phyloP scores from a whole-genome alignment of 2,888 invertebrate genomes.

The Sesia apiformis region DNA sequence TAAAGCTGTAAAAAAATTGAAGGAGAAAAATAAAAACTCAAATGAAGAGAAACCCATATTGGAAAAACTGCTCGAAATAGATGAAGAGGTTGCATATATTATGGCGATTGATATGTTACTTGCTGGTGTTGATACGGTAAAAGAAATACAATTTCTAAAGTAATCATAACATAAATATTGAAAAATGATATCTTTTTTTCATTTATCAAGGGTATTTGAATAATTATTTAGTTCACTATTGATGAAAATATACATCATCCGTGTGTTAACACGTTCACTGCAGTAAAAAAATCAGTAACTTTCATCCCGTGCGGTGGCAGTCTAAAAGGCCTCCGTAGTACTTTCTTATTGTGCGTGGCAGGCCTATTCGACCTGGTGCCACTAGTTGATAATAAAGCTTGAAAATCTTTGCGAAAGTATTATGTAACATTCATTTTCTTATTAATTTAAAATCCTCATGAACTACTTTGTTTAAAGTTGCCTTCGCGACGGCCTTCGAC shows the following conservation, averaged over 20 bases:
- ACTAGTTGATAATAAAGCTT: too few species aligned
- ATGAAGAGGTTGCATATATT: constrained; percentile 73
- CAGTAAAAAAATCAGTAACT: not conserved
- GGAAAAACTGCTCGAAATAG: constrained; percentile 74
- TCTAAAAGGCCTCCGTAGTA: too few species aligned
- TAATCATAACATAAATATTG: not conserved
- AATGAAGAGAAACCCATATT: constrained; percentile 69
- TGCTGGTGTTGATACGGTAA: constrained; percentile 81
- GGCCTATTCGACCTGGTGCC: too few species aligned
- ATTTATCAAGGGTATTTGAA: not conserved
- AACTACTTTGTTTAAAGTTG: too few species aligned
- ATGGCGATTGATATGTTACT: constrained; percentile 80
- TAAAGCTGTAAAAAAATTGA: constrained; percentile 27
- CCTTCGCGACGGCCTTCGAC: too few species aligned
- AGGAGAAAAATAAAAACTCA: constrained; percentile 16
- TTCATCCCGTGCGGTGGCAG: not conserved
- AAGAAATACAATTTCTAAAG: not conserved
- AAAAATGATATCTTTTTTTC: not conserved
- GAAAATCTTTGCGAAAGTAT: too few species aligned
- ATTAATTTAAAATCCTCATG: too few species aligned
- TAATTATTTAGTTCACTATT: not conserved
- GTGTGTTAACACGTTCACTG: not conserved
- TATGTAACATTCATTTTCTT: too few species aligned
- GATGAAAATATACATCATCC: not conserved
- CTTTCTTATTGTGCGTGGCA: too few species aligned